A percentile compares a stretch with the other conserved stretches of the same genome.
phyloP scores from a whole-genome alignment of 2,113 vertebrate species.

The Echinops telfairi region DNA sequence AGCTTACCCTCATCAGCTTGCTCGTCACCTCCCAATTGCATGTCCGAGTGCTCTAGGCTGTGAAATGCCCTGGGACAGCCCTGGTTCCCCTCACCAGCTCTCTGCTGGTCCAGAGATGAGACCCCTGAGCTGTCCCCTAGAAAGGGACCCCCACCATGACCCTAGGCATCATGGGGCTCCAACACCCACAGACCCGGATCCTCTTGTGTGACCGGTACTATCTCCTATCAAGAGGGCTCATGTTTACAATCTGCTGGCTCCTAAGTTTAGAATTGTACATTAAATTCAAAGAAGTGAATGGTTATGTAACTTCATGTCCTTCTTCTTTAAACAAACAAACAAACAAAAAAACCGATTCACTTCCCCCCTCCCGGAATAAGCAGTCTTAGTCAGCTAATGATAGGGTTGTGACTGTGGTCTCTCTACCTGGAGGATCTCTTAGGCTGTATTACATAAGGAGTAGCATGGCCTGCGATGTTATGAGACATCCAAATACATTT shows the following conservation, averaged over 20 bases:
- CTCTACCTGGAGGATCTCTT: conserved; percentile 72
- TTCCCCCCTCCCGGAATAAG: conserved; percentile 75
- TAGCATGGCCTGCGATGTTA: conserved; percentile 73
- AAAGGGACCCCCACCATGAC: fast-evolving
- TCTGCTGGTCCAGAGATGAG: not conserved
- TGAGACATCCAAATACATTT: conserved; percentile 61
- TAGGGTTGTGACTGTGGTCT: not conserved
- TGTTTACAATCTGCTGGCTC: conserved; percentile 72
- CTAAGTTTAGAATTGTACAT: conserved; percentile 79
- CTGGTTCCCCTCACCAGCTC: no score
- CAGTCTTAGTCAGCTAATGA: conserved; percentile 86
- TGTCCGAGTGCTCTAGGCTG: not conserved
- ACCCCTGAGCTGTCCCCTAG: not conserved
- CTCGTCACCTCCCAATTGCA: not conserved
- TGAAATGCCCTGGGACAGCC: not conserved
- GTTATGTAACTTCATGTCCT: conserved; percentile 80
- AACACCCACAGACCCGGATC: not conserved
- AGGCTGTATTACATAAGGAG: conserved; percentile 80
- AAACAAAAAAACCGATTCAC: not conserved
- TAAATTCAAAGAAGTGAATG: conserved; percentile 70
- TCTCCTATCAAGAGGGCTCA: conserved; percentile 8
- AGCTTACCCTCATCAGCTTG: not conserved
- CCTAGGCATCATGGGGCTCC: not conserved
- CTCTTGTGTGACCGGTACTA: not conserved
- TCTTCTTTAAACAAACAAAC: not conserved